These are phyloP conservation scores for Hippocampus barbouri DNA, from an alignment of 2,113 vertebrate genomes.

Conservation along the genomic window DNA sequence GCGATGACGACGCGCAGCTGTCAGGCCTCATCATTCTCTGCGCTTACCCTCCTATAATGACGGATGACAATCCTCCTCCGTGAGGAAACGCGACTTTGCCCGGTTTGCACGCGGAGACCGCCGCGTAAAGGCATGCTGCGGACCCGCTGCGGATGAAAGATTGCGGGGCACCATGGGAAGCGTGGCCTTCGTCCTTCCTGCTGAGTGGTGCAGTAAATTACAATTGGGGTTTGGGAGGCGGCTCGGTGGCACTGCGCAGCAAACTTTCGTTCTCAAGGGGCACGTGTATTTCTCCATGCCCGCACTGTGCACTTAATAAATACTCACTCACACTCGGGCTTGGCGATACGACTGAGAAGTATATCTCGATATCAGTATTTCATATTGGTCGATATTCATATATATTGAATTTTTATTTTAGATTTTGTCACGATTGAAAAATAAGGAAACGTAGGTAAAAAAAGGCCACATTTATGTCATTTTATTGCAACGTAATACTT, in stretches of 20 bases:
- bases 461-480: too few relatives aligned
- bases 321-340: neutral
- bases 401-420: too few relatives aligned
- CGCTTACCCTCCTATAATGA: slow-evolving; percentile 50
- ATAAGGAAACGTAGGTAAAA: too few relatives aligned
- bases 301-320: neutral
- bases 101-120: slow-evolving; percentile 29
- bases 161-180: slow-evolving; percentile 17
- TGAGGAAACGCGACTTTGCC: slow-evolving; percentile 42
- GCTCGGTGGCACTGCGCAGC: neutral
- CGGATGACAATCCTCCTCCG: slow-evolving; percentile 56
- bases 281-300: too few relatives aligned
- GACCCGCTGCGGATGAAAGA: slow-evolving; percentile 19
- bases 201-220: neutral
- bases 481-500: too few relatives aligned
- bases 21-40: slow-evolving; percentile 55
- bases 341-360: too few relatives aligned
- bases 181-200: neutral
- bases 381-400: too few relatives aligned
- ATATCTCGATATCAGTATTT: too few relatives aligned
- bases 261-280: too few relatives aligned
- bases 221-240: neutral
- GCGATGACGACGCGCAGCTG: slow-evolving; percentile 47
- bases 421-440: too few relatives aligned
- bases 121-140: slow-evolving; percentile 30